Conservation (phyloP, 2,113 vertebrate genomes). For the Callipepla squamata region DNA sequence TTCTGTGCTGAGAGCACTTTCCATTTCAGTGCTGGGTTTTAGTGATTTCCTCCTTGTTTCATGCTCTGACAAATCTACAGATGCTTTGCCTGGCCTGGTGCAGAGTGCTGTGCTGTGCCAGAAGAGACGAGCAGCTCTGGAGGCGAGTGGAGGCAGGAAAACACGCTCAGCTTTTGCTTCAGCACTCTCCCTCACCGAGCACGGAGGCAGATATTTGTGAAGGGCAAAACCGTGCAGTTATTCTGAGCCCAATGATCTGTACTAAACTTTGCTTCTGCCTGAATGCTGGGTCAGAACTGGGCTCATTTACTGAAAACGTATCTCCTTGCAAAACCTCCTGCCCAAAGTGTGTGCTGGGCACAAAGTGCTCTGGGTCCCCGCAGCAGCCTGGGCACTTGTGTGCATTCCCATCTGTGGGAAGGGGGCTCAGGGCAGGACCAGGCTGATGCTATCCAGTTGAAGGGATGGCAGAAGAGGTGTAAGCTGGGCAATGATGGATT, state of each 20-base stretch:
- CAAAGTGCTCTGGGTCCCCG: fast-evolving
- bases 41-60: background rate
- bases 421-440: background rate
- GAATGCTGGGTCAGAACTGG: background rate
- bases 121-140: background rate
- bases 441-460: background rate
- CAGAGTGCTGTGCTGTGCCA: background rate
- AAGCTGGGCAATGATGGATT: background rate
- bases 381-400: background rate
- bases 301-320: background rate
- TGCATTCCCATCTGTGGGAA: background rate
- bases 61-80: background rate
- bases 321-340: background rate
- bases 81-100: background rate
- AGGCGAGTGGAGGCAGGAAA: background rate
- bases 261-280: background rate
- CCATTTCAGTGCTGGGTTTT: background rate
- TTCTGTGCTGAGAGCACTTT: background rate
- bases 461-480: background rate
- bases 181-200: fast-evolving
- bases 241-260: background rate
- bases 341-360: background rate
- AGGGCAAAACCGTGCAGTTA: background rate
- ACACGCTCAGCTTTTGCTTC: background rate
- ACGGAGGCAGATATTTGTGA: background rate